A percentile compares a stretch with the other conserved stretches of the same genome.
These are phyloP conservation scores for Pecten maximus DNA, from an alignment of 2,888 invertebrate genomes.

Conservation along the genomic window DNA sequence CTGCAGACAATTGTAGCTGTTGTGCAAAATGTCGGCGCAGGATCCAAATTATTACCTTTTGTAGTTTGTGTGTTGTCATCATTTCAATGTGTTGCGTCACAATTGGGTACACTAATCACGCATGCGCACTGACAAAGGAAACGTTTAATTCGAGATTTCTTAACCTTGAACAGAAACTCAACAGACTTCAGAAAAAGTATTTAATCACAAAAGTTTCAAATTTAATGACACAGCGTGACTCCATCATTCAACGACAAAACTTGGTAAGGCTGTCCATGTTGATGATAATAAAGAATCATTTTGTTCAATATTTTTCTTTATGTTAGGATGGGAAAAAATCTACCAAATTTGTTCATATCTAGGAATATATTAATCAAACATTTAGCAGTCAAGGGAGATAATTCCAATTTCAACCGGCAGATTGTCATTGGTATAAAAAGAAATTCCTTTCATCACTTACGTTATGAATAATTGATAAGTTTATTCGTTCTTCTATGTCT, in stretches of 20 bases:
- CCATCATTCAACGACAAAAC: background rate
- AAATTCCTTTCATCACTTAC: too few species aligned
- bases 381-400: background rate
- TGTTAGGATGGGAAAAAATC: too few species aligned
- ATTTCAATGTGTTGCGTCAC: background rate
- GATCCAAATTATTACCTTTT: background rate
- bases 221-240: background rate
- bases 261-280: background rate
- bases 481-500: too few species aligned
- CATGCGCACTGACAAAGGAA: slow-evolving; percentile 7
- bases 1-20: background rate
- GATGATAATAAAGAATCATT: background rate
- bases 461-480: background rate
- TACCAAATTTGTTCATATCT: too few species aligned
- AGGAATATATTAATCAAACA: too few species aligned
- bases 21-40: background rate
- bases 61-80: background rate
- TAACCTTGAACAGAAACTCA: background rate
- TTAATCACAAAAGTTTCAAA: background rate
- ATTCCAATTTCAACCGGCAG: background rate
- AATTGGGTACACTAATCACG: background rate
- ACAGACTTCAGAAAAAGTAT: background rate
- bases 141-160: background rate
- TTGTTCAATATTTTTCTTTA: background rate
- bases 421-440: too few species aligned